These are phyloP conservation scores for Heterocephalus glaber DNA, from an alignment of 2,113 vertebrate species.

Conservation along the genomic window DNA sequence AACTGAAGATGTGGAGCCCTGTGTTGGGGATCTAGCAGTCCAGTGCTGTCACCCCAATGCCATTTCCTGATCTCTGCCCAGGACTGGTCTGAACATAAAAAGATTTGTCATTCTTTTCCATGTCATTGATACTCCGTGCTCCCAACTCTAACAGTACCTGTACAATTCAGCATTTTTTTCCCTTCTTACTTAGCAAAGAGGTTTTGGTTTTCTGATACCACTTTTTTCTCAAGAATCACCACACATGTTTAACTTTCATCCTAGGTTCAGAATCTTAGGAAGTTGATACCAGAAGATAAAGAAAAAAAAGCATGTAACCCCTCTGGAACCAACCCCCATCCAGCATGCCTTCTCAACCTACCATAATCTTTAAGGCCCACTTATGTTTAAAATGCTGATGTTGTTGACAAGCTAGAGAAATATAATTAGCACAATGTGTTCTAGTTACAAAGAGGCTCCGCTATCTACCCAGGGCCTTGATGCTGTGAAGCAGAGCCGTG, in stretches of 20 bases:
- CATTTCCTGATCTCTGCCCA: background rate
- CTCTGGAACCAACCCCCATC: background rate
- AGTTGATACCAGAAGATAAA: constrained; percentile 47
- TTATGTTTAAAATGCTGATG: background rate
- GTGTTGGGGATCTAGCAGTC: background rate
- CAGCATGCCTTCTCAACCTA: background rate
- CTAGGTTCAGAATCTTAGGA: constrained; percentile 14
- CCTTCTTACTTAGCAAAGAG: background rate
- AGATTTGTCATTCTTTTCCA: background rate
- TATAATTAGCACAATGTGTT: background rate
- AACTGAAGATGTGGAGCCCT: background rate
- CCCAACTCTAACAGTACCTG: background rate
- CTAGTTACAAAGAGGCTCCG: background rate
- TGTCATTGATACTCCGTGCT: background rate
- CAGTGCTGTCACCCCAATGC: background rate
- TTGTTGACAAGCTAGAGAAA: background rate
- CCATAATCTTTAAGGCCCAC: background rate
- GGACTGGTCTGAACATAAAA: background rate
- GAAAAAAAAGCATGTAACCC: background rate
- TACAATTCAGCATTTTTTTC: background rate
- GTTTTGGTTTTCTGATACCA: constrained; percentile 6
- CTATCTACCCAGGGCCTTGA: background rate
- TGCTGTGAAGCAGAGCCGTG: background rate
- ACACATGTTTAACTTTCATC: background rate
- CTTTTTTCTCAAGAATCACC: constrained; percentile 30